Evolutionary conservation across 2,888 invertebrate genomes (phyloP).

Genomic region (Tipula vernalis): DNA sequence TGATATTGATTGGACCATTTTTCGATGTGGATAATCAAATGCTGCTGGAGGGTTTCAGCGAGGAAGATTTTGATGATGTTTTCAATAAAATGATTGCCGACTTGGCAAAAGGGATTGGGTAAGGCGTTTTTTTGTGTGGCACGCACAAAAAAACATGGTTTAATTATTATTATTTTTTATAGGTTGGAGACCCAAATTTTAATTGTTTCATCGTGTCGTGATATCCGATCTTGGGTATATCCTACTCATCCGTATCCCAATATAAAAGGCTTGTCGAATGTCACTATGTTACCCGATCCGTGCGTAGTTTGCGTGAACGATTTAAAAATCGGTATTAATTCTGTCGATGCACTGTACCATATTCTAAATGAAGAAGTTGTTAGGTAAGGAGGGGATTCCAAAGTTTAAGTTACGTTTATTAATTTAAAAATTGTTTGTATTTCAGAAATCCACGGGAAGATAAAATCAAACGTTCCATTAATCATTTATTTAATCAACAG

Average conservation of each 20-base stretch:
- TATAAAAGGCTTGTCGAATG: slow-evolving; percentile 43
- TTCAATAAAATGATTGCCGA: slow-evolving; percentile 59
- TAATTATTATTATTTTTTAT: too few relatives aligned
- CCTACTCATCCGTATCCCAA: slow-evolving; percentile 68
- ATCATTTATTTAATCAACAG: slow-evolving; percentile 63
- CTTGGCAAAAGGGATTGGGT: slow-evolving; percentile 52
- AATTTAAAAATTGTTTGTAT: background rate
- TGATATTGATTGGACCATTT: slow-evolving; percentile 77
- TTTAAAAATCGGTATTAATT: slow-evolving; percentile 62
- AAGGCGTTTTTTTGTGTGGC: slow-evolving; percentile 20
- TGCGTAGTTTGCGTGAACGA: slow-evolving; percentile 65
- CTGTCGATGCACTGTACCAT: slow-evolving; percentile 74
- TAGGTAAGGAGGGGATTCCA: slow-evolving; percentile 38
- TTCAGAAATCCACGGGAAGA: slow-evolving; percentile 42
- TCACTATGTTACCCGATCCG: slow-evolving; percentile 69
- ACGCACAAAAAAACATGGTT: background rate
- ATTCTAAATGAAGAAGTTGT: slow-evolving; percentile 67
- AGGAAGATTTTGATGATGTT: slow-evolving; percentile 57
- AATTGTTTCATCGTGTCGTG: slow-evolving; percentile 62
- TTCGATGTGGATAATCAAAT: slow-evolving; percentile 56
- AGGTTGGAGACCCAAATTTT: slow-evolving; percentile 57
- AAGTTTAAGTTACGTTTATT: background rate
- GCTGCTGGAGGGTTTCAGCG: slow-evolving; percentile 46
- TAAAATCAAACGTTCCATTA: slow-evolving; percentile 59
- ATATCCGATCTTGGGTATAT: slow-evolving; percentile 69